Evolutionary conservation across 1,140 invertebrate genomes (phyloP).

Genomic region (Vollenhovia emeryi): DNA sequence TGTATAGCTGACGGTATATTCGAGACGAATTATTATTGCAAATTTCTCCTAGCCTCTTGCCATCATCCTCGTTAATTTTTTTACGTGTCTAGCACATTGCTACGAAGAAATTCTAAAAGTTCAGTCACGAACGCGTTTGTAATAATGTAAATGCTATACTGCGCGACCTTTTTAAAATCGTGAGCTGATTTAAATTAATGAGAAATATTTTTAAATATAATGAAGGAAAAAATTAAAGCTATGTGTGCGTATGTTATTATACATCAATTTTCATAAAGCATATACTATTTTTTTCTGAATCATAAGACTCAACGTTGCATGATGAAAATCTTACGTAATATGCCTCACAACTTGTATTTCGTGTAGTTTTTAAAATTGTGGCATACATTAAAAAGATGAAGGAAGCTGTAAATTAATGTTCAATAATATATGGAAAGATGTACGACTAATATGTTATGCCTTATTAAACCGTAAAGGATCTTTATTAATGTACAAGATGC

Average conservation of each 20-base stretch:
- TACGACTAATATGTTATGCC: background rate
- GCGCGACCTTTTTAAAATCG: background rate
- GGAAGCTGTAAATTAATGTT: background rate
- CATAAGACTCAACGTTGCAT: background rate
- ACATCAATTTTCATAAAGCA: background rate
- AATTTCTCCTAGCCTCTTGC: background rate
- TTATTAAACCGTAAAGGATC: conserved; percentile 1
- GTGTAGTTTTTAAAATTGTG: background rate
- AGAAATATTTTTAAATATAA: background rate
- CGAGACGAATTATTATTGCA: conserved; percentile 17
- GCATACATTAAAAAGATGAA: background rate
- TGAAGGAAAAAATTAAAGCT: background rate
- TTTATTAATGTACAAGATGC: background rate
- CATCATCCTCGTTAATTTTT: conserved; percentile 16
- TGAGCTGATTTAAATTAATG: background rate
- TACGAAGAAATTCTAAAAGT: conserved; percentile 4
- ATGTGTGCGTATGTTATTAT: background rate
- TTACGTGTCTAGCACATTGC: background rate
- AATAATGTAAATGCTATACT: conserved; percentile 4
- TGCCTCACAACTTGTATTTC: background rate
- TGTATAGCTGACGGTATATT: background rate
- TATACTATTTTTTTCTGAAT: background rate
- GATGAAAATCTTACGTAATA: background rate
- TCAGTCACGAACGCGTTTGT: background rate
- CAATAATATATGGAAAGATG: background rate